phyloP scores from a whole-genome alignment of 2,888 invertebrate genomes.

The Cataglyphis cursor region DNA sequence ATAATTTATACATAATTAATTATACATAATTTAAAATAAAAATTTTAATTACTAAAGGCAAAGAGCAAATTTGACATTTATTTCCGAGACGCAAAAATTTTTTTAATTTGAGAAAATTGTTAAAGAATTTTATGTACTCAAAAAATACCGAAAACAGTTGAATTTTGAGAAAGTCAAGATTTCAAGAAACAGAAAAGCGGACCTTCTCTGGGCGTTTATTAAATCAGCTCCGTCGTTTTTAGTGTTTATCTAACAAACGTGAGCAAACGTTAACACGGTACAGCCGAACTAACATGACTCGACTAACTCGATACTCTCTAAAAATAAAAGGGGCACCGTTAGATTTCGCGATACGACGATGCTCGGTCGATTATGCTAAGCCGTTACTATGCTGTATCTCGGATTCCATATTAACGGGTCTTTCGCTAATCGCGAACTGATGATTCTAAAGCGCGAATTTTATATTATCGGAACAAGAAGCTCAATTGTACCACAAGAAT shows the following conservation, averaged over 20 bases:
- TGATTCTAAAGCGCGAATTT: background rate
- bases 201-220: background rate
- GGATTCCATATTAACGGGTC: conserved; percentile 36
- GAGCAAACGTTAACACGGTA: conserved; percentile 69
- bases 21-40: background rate
- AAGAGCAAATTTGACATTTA: background rate
- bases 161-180: background rate
- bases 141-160: no score
- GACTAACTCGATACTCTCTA: conserved; percentile 62
- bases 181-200: background rate
- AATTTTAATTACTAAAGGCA: background rate
- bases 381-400: background rate
- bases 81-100: background rate
- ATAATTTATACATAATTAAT: background rate
- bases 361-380: conserved; percentile 41
- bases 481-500: background rate
- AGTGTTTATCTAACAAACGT: conserved; percentile 59
- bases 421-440: background rate
- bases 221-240: conserved; percentile 21
- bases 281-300: conserved; percentile 56
- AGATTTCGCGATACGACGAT: conserved; percentile 30
- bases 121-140: background rate
- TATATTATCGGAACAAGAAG: background rate
- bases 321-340: conserved; percentile 67
- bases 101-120: background rate